Percentiles rank a stretch among this genome's conserved stretches.
Conservation (phyloP, 1,140 invertebrate genomes). For the Drosophila parabipectinata region DNA sequence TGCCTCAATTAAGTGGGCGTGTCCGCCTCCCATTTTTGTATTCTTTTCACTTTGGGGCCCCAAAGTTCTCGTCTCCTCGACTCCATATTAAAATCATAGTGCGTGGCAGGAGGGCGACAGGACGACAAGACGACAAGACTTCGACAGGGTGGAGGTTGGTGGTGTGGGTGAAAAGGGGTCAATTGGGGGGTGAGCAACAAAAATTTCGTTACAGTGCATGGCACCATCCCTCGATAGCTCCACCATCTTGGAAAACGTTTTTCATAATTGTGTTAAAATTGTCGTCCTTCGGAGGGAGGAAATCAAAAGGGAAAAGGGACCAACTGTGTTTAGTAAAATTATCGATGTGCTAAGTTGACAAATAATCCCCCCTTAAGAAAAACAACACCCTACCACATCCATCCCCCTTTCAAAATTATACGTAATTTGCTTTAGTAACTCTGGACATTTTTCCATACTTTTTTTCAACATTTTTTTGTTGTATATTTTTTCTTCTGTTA, state of each 20-base stretch:
- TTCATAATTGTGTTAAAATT: constrained; percentile 74
- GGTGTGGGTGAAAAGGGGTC: not conserved
- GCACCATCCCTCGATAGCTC: not conserved
- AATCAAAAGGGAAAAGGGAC: not conserved
- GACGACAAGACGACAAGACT: too few relatives aligned
- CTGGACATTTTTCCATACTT: constrained; percentile 21
- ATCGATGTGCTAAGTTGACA: constrained; percentile 80
- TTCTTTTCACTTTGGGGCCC: not conserved
- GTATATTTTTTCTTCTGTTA: not conserved
- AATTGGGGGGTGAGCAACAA: constrained; percentile 1
- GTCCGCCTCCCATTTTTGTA: constrained; percentile 14
- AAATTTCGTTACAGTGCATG: constrained; percentile 3
- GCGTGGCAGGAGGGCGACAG: too few relatives aligned
- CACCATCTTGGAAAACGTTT: constrained; percentile 63
- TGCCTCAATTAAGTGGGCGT: constrained; percentile 73
- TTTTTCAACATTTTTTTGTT: not conserved
- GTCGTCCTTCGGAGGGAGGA: constrained; percentile 18
- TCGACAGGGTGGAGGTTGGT: not conserved
- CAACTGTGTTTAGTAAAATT: constrained; percentile 29
- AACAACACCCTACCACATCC: constrained; percentile 7
- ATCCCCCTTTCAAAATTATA: constrained; percentile 11
- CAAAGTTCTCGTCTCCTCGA: too few relatives aligned
- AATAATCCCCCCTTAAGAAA: constrained; percentile 43
- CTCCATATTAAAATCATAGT: too few relatives aligned
- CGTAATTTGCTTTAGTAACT: constrained; percentile 29